Evolutionary conservation across 1,140 invertebrate genomes (phyloP).

Genomic region (Temnothorax curvispinosus): DNA sequence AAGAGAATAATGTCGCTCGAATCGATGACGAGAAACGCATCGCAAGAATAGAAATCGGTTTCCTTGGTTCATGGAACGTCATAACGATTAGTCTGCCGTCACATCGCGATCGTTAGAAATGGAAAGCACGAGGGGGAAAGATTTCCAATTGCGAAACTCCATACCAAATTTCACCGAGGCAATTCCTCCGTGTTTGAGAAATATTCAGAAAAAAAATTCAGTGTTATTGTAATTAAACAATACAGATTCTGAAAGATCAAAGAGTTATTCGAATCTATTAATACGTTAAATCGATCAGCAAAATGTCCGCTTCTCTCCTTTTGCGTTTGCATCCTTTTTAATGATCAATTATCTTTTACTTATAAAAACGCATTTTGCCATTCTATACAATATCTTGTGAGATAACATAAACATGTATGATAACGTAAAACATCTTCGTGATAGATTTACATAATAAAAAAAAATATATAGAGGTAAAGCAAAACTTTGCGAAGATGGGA

Average conservation of each 20-base stretch:
- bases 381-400: not conserved
- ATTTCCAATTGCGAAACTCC: slow-evolving; percentile 52
- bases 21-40: slow-evolving; percentile 44
- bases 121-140: slow-evolving; percentile 49
- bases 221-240: not conserved
- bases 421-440: not conserved
- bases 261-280: not conserved
- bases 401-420: not conserved
- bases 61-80: slow-evolving; percentile 58
- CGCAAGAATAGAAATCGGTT: slow-evolving; percentile 67
- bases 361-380: not conserved
- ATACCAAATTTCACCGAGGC: slow-evolving; percentile 39
- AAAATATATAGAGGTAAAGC: not conserved
- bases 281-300: not conserved
- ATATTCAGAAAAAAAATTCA: not conserved
- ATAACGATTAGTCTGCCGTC: slow-evolving; percentile 46
- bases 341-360: not conserved
- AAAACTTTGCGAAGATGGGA: not conserved
- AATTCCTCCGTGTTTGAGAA: not conserved
- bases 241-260: not conserved
- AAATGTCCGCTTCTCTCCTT: not conserved
- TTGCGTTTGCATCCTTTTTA: not conserved
- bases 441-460: slow-evolving; percentile 20
- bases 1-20: slow-evolving; percentile 4
- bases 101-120: slow-evolving; percentile 54